A percentile compares a stretch with the other conserved stretches of the same genome.
These are phyloP conservation scores for Enteromius thamalakanensis DNA, from an alignment of 2,797 vertebrate species.

Conservation along the genomic window DNA sequence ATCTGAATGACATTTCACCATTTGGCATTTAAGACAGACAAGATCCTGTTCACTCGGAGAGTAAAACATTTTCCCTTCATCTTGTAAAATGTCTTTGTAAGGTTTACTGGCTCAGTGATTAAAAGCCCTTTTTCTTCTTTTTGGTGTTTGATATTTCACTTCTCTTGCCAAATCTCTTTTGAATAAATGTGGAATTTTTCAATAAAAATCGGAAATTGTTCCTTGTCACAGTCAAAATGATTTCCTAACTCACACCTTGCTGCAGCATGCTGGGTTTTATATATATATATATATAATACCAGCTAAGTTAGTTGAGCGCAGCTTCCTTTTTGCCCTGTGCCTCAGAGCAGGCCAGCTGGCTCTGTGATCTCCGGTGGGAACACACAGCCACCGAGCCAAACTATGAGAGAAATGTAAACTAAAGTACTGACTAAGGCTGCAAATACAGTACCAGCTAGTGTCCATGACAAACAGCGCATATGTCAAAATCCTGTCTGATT, in stretches of 20 bases:
- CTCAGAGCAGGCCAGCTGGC: conserved; percentile 66
- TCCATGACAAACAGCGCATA: conserved; percentile 14
- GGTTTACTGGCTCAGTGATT: not conserved
- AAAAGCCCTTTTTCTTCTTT: not conserved
- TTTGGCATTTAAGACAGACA: not conserved
- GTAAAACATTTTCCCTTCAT: not conserved
- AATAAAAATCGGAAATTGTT: not conserved
- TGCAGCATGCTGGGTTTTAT: not conserved
- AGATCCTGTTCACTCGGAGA: not conserved
- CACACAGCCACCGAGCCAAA: conserved; percentile 64
- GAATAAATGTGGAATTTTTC: conserved; percentile 6
- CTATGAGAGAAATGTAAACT: conserved; percentile 78
- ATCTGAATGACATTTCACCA: conserved; percentile 2
- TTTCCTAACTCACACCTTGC: conserved; percentile 5
- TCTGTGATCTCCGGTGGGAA: conserved; percentile 63
- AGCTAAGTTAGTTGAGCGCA: conserved; percentile 60
- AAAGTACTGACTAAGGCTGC: conserved; percentile 59
- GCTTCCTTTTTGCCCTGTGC: conserved; percentile 62
- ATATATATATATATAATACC: too few species aligned
- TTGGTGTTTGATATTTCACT: not conserved
- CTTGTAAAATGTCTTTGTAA: not conserved
- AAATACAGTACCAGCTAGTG: conserved; percentile 10
- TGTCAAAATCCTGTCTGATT: conserved; percentile 57
- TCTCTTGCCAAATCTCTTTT: not conserved
- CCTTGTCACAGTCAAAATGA: not conserved